Percentiles rank a stretch among this genome's conserved stretches.
These are phyloP conservation scores for Gopherus evgoodei DNA, from an alignment of 2,113 vertebrate genomes.

Conservation along the genomic window DNA sequence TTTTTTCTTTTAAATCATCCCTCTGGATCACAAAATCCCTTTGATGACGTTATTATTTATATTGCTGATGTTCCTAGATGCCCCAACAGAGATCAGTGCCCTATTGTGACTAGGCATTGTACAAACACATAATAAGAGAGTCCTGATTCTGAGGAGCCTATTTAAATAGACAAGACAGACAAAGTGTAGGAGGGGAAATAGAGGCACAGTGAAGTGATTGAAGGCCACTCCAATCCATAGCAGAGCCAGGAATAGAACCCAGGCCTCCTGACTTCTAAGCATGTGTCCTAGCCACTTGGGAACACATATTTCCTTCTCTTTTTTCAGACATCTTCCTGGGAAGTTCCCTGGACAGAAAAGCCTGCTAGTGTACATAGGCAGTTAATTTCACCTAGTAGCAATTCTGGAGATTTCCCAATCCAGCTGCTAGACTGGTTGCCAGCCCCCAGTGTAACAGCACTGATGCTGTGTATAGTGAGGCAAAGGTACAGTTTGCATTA, in stretches of 20 bases:
- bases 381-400: not conserved
- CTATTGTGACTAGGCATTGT: accelerated
- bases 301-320: not conserved
- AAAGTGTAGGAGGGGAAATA: not conserved
- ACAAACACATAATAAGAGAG: not conserved
- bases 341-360: not conserved
- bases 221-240: not conserved
- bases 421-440: not conserved
- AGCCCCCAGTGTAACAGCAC: accelerated
- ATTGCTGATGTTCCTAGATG: not conserved
- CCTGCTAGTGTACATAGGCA: not conserved
- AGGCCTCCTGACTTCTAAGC: not conserved
- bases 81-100: not conserved
- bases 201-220: not conserved
- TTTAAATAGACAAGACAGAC: not conserved
- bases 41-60: not conserved
- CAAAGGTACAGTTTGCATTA: not conserved
- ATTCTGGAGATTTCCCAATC: not conserved
- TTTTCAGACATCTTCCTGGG: not conserved
- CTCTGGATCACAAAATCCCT: not conserved
- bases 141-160: not conserved
- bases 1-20: not conserved
- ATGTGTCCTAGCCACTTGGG: not conserved
- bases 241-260: not conserved
- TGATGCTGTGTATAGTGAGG: not conserved